Base-by-base conservation (phyloP, 2,113 vertebrate genomes). In the Sebastes fasciatus region DNA sequence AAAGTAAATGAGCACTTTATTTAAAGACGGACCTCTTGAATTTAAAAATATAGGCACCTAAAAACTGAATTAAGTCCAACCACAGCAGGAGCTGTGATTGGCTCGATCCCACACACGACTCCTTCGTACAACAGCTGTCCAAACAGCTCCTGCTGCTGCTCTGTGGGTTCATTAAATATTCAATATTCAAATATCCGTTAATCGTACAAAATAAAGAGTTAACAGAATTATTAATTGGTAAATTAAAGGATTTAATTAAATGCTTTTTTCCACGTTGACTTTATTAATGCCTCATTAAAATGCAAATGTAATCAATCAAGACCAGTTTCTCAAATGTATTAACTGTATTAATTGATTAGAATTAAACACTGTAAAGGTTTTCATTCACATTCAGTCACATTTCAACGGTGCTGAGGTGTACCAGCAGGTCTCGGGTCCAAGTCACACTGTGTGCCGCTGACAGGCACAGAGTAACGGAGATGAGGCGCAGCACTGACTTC, bases 401-500 rank as follows among this genome's bases (percentile, higher is more conserved):
- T 45, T 79, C 52, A 86, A 84, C 54, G 66, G 73, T 58, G 83
- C 74, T 67, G 54, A 52, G 63, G 26, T 85, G 62, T 93, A 94
- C 91, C 93, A 94, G 94, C 65, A 92, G 75, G 87, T 91, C 86
- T 65, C 79, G 79, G 52, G 88, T 90, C 92, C 94, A 94, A 74
- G 87, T 93, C 80, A 93, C 90, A 85, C 77, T 85, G 69, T 92
- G 90, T 70, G 77, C 85, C 3, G 89, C 87, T 54, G 89, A 90
- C 82, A 94, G 79, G 85, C 84, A 87, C 63, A 94, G 61, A 61
- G 91, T 91, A 48, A 92, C 9, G 46, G 92, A 93, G 89, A 94
- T 83, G 88, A 91, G 79, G 52, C 87, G 89, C 23, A 94, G 91
- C 81, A 94, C 72, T 49, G 87, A 92, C 83, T 84, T 93, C 94